phyloP scores from a whole-genome alignment of 2,113 vertebrate genomes.

The Bolborhynchus lineola region DNA sequence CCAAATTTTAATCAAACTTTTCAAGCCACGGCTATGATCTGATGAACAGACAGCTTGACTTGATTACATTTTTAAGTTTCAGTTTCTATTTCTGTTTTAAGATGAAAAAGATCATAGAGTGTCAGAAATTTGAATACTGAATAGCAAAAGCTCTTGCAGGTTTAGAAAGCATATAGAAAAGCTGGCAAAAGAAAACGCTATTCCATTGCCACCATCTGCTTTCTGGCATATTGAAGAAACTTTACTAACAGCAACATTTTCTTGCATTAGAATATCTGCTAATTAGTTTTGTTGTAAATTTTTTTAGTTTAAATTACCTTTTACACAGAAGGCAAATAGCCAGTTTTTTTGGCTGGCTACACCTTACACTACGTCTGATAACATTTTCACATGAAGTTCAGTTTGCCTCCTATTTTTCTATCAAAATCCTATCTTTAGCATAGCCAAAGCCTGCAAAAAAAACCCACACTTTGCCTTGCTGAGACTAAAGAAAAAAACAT shows the following conservation, averaged over 20 bases:
- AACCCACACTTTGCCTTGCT: constrained; percentile 39
- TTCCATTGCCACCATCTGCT: constrained; percentile 74
- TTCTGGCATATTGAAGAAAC: constrained; percentile 73
- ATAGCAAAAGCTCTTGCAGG: constrained; percentile 75
- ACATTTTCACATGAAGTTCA: constrained; percentile 55
- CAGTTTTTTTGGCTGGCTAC: constrained; percentile 45
- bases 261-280: constrained; percentile 76
- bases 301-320: constrained; percentile 53
- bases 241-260: constrained; percentile 74
- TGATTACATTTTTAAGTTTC: constrained; percentile 76
- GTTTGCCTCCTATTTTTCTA: constrained; percentile 38
- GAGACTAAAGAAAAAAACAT: constrained; percentile 66
- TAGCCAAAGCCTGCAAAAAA: constrained; percentile 59
- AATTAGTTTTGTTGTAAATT: constrained; percentile 73
- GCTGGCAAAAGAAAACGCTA: constrained; percentile 72
- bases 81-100: constrained; percentile 78
- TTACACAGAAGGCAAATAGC: constrained; percentile 65
- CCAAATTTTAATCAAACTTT: constrained; percentile 71
- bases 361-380: constrained; percentile 49
- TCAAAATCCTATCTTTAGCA: constrained; percentile 39
- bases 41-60: constrained; percentile 72
- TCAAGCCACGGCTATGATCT: constrained; percentile 57
- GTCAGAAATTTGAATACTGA: constrained; percentile 76
- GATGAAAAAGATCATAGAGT: constrained; percentile 73
- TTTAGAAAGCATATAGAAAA: constrained; percentile 79